Evolutionary conservation across 2,797 vertebrate genomes (phyloP), one percentile per base, ranked within the genome.

Genomic region (Coregonus suidteri): DNA sequence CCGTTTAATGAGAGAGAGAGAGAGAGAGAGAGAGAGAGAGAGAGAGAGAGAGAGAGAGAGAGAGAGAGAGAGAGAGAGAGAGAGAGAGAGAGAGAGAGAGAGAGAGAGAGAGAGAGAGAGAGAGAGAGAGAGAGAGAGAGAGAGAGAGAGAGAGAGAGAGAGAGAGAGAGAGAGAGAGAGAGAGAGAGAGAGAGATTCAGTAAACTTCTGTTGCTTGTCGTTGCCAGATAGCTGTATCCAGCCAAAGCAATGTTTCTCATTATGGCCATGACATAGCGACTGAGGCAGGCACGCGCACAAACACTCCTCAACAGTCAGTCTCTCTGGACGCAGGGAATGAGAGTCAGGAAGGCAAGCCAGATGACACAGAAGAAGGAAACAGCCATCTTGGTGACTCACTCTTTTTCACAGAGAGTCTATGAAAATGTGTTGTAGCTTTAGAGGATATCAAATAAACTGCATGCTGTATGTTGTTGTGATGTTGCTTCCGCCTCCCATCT

Each of bases 1-100:
- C 92, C 84, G 88, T 92, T 85, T 90, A 89, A 91, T 89, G 51
- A 20, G 20, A 25, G 20, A 13, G 20, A 25, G 3, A 64, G 20
- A 62, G 59, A 30, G 59, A 59, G 6, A 9, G 5, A 25, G n/a
- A 20, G 18, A 13, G 76, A 4, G 13, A 20, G 69, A 20, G 41
- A 47, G 37, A 16, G 20, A 6, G 67, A 47, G 69, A 51, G 37
- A n/a, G 25, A 73, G 25, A 41, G 37, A 41, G 2, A 41, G 41
- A 4, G 51, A 20, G 20, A 25, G 20, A 13, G 20, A 25, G 3
- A 64, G 20, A 62, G 56, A 30, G 59, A 59, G 6, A 9, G 5
- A 25, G n/a, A 20, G 18, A 13, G 76, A 4, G 13, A 20, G 69
- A 20, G 41, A 47, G 37, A 16, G 20, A 6, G 67, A 47, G 69